These are phyloP conservation scores for Solenodon paradoxus DNA, from an alignment of 2,113 vertebrate species.

Conservation along the genomic window DNA sequence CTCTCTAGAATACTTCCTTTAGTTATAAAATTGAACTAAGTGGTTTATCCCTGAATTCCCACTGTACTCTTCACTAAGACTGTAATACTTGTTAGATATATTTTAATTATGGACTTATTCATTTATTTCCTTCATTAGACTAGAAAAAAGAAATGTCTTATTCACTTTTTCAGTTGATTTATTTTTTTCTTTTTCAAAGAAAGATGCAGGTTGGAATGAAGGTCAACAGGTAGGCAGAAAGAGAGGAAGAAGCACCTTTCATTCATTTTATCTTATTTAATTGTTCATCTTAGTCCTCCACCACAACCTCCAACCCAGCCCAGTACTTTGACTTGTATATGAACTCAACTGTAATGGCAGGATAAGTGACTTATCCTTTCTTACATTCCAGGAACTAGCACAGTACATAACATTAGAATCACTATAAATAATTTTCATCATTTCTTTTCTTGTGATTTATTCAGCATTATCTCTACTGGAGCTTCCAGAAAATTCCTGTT, in stretches of 20 bases:
- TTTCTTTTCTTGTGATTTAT: neutral
- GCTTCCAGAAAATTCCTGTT: neutral
- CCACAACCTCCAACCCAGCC: too few relatives aligned
- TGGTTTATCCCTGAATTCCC: neutral
- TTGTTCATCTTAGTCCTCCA: too few relatives aligned
- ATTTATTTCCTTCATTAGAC: neutral
- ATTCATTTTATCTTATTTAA: too few relatives aligned
- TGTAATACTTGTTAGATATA: neutral
- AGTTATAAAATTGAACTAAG: neutral
- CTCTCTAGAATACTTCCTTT: neutral
- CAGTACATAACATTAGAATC: neutral
- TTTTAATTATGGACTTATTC: neutral
- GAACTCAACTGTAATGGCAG: too few relatives aligned
- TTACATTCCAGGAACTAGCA: neutral
- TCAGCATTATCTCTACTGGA: neutral
- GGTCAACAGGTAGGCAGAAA: too few relatives aligned
- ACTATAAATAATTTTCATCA: neutral
- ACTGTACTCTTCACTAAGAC: neutral
- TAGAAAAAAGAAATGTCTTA: neutral
- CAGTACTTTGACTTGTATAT: too few relatives aligned
- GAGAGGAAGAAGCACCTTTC: too few relatives aligned
- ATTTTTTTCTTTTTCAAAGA: too few relatives aligned
- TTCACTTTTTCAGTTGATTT: too few relatives aligned
- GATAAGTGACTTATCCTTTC: neutral
- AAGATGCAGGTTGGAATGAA: too few relatives aligned